Percentiles rank a stretch among this genome's conserved stretches.
These are phyloP conservation scores for Luscinia luscinia DNA, from an alignment of 2,797 vertebrate species.

Conservation along the genomic window DNA sequence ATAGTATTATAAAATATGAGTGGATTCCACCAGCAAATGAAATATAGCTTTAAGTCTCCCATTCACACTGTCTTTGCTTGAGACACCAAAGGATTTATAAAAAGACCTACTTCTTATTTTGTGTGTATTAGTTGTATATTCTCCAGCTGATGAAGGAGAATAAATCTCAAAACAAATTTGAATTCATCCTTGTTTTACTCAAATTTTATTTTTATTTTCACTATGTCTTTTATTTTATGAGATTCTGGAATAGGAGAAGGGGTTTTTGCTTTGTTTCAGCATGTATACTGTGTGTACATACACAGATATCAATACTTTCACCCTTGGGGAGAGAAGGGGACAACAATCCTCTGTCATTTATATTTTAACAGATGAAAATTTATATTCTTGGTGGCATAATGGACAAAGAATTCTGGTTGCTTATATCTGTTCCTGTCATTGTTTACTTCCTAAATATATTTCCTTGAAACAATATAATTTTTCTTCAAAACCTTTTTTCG, in stretches of 20 bases:
- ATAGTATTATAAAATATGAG: neutral
- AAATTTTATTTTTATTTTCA: neutral
- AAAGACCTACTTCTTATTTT: neutral
- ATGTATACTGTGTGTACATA: no score
- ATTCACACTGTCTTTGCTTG: neutral
- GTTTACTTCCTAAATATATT: neutral
- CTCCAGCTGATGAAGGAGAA: neutral
- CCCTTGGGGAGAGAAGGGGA: neutral
- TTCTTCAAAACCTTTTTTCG: neutral
- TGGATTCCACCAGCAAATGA: neutral
- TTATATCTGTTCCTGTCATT: neutral
- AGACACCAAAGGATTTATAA: neutral
- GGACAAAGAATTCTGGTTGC: neutral
- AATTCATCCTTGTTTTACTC: neutral
- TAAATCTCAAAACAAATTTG: neutral
- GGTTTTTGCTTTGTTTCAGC: neutral
- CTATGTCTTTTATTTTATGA: neutral
- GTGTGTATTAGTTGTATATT: neutral
- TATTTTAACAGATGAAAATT: neutral
- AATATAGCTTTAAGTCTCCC: neutral
- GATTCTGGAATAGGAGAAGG: neutral
- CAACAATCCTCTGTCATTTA: neutral
- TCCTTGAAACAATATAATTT: neutral
- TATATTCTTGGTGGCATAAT: neutral
- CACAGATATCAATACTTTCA: neutral